Base-by-base conservation (phyloP, 1,140 invertebrate genomes). In the Solen grandis region DNA sequence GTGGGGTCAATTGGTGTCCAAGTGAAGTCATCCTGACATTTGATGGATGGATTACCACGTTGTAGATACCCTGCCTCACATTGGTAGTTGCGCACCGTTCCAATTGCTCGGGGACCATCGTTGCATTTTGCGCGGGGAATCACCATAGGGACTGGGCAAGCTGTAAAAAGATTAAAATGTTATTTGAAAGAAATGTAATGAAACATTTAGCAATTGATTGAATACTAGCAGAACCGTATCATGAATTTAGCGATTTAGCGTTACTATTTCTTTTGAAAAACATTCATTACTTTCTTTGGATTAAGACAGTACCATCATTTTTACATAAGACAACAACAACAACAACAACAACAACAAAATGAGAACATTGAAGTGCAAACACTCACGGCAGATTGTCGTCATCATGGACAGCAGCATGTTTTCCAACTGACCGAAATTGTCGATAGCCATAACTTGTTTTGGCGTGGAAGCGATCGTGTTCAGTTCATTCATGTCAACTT, bases 381-480 rank as follows among this genome's bases (percentile, higher is more conserved):
- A 73, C 69, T 65, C 62, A 75, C 80, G 70, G 35, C 63, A 69
- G 54, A 82, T 72, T 35, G 2, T 50, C 0, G 19, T 31, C 72
- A 62, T 68, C 63, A 82, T 72, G 13, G 13, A 27, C 19, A 33
- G 54, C 16, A 74, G 25, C 35, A 74, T 60, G 27, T 54, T 25
- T 4, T 25, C 16, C 10, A 84, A 62, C 10, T 75, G 36, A 31
- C 35, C 41, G 33, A 80, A 72, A 54, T 65, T 69, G 1, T 74
- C 13, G 0, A 80, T 55, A 1, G 54, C 33, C 4, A 62, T 31
- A 0, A 77, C 82, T 57, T 78, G 75, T 31, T 38, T 60, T 14
- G 22, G 29, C 22, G 75, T 65, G 4, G 81, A 83, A 19, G 84
- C 84, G n/a, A 84, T 82, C 16, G n/a, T 65, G 3, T 33, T 16